These are phyloP conservation scores for Lagria hirta DNA, from an alignment of 2,888 invertebrate genomes.

Conservation along the genomic window DNA sequence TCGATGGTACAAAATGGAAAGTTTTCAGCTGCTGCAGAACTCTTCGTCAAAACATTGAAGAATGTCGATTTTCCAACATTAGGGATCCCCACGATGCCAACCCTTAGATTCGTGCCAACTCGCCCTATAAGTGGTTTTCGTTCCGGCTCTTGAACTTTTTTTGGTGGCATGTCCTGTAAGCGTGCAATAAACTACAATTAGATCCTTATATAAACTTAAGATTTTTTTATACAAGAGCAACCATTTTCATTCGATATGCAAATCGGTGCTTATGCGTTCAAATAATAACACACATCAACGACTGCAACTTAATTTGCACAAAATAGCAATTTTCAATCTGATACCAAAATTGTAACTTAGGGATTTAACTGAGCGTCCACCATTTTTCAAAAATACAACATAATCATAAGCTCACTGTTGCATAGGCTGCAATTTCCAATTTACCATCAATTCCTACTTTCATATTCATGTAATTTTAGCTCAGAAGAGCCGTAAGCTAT, in stretches of 20 bases:
- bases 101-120: constrained; percentile 93
- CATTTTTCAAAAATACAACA: constrained; percentile 45
- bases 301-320: constrained; percentile 53
- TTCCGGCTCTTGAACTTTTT: constrained; percentile 88
- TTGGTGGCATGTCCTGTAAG: constrained; percentile 66
- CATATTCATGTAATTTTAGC: constrained; percentile 54
- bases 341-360: constrained; percentile 51
- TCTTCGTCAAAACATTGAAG: constrained; percentile 98
- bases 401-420: constrained; percentile 47
- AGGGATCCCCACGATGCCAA: constrained; percentile 95
- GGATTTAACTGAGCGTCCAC: constrained; percentile 45
- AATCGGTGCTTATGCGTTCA: constrained; percentile 43
- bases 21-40: constrained; percentile 96
- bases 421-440: constrained; percentile 53
- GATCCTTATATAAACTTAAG: too few relatives aligned
- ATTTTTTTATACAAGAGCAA: constrained; percentile 8
- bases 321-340: constrained; percentile 56
- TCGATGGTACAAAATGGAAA: constrained; percentile 99
- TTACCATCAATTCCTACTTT: constrained; percentile 50
- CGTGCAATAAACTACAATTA: constrained; percentile 6
- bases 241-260: constrained; percentile 40
- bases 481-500: constrained; percentile 44
- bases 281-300: constrained; percentile 51
- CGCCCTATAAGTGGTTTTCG: constrained; percentile 90
- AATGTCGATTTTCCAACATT: constrained; percentile 99